Evolutionary conservation across 37 sponge, comb jelly and placozoan species (phyloP).

Genomic region (Petrosia ficiformis): DNA sequence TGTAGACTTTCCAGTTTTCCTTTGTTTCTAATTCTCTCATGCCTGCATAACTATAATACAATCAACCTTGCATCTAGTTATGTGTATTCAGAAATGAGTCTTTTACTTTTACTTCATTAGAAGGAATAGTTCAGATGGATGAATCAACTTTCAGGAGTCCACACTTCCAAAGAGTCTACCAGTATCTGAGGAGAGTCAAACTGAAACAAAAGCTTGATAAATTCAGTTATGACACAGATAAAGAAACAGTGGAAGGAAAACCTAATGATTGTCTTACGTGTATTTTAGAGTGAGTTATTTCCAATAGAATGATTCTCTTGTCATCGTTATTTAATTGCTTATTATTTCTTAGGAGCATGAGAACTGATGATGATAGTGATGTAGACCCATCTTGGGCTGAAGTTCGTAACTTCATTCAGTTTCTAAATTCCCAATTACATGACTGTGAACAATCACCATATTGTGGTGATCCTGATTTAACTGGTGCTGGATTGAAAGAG

Average conservation of each 20-base stretch:
- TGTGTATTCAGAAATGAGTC: neutral
- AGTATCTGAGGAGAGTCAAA: conserved; percentile 7
- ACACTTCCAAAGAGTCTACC: neutral
- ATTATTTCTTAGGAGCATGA: neutral
- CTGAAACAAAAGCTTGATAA: neutral
- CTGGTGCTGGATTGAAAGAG: conserved; percentile 65
- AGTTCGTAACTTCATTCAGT: conserved; percentile 78
- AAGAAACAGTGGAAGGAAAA: neutral
- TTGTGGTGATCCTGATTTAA: conserved; percentile 46
- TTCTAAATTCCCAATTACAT: conserved; percentile 74
- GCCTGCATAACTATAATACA: neutral
- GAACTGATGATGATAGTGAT: neutral
- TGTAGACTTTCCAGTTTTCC: too few relatives aligned
- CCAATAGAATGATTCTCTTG: neutral
- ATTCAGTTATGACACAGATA: neutral
- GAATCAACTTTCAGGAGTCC: neutral
- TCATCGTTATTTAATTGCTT: neutral
- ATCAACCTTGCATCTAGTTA: too few relatives aligned
- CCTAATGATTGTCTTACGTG: neutral
- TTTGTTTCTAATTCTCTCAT: neutral
- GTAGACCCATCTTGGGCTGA: conserved; percentile 75
- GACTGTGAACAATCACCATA: conserved; percentile 72
- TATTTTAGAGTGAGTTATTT: neutral
- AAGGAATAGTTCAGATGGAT: neutral
- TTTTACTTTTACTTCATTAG: neutral